Evolutionary conservation across 2,888 invertebrate species (phyloP).

Genomic region (Seira sanloemensis): DNA sequence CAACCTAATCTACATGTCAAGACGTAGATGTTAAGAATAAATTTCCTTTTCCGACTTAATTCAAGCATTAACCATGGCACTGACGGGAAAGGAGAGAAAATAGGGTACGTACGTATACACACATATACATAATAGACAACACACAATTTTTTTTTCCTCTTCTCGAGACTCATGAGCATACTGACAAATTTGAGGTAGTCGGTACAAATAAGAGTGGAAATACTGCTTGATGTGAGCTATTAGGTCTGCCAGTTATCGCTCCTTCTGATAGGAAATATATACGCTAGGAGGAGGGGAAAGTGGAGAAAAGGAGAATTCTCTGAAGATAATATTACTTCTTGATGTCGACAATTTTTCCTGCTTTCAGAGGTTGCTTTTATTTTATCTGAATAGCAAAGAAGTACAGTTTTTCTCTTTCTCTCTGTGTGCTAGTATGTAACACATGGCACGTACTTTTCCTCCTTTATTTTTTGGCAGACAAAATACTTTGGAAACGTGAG

Average conservation of each 20-base stretch:
- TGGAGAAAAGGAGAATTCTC: conserved; percentile 26
- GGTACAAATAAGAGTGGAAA: conserved; percentile 11
- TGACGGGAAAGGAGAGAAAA: neutral
- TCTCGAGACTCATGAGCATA: neutral
- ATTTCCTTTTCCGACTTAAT: neutral
- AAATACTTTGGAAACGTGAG: neutral
- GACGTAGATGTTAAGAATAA: conserved; percentile 34
- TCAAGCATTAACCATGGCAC: neutral
- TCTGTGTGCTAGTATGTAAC: neutral
- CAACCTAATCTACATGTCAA: conserved; percentile 14
- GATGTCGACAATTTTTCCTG: conserved; percentile 46
- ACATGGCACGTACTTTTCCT: neutral
- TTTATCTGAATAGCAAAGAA: conserved; percentile 11
- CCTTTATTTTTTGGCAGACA: neutral
- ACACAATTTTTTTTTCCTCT: neutral
- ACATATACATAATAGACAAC: neutral
- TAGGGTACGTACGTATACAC: neutral
- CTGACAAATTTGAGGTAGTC: conserved; percentile 12
- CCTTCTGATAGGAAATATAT: conserved; percentile 16
- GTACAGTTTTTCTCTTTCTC: neutral
- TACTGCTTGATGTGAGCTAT: neutral
- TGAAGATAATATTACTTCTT: conserved; percentile 29
- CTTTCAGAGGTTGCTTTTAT: conserved; percentile 4
- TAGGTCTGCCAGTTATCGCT: neutral
- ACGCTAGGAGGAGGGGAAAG: conserved; percentile 2